These are phyloP conservation scores for Anguilla japonica DNA, from an alignment of 2,113 vertebrate genomes.

Conservation along the genomic window DNA sequence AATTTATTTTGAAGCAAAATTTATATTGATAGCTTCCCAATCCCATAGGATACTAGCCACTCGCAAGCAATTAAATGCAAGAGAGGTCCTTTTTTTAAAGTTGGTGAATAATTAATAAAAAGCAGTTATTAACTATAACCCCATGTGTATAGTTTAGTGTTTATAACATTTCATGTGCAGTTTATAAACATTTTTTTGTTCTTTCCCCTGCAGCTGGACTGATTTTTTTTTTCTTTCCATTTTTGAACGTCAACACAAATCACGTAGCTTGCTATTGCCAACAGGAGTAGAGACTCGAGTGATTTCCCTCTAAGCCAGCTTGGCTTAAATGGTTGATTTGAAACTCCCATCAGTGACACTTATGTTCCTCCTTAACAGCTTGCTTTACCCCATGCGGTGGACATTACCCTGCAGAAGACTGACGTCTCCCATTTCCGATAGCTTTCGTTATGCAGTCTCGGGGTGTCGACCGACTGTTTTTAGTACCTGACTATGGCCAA, in stretches of 20 bases:
- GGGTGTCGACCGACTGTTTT: slow-evolving; percentile 40
- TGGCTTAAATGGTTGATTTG: slow-evolving; percentile 34
- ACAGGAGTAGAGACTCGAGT: slow-evolving; percentile 26
- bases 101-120: slow-evolving; percentile 19
- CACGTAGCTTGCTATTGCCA: slow-evolving; percentile 20
- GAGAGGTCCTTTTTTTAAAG: not conserved
- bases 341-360: slow-evolving; percentile 42
- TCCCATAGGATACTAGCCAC: slow-evolving; percentile 1
- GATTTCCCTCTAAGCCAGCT: slow-evolving; percentile 6
- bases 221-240: not conserved
- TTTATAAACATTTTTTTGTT: slow-evolving; percentile 13
- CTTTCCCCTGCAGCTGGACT: not conserved
- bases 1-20: not conserved
- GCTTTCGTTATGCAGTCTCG: slow-evolving; percentile 6
- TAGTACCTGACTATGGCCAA: slow-evolving; percentile 35
- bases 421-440: slow-evolving; percentile 39
- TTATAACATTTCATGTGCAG: slow-evolving; percentile 7
- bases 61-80: slow-evolving; percentile 15
- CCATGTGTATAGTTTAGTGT: slow-evolving; percentile 4
- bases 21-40: not conserved
- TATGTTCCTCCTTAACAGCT: slow-evolving; percentile 36
- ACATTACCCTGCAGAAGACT: slow-evolving; percentile 36
- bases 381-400: slow-evolving; percentile 44
- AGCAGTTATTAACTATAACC: slow-evolving; percentile 10
- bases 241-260: slow-evolving; percentile 30